Base-by-base conservation (phyloP, 2,113 vertebrate genomes). In the Myiozetetes cayanensis region DNA sequence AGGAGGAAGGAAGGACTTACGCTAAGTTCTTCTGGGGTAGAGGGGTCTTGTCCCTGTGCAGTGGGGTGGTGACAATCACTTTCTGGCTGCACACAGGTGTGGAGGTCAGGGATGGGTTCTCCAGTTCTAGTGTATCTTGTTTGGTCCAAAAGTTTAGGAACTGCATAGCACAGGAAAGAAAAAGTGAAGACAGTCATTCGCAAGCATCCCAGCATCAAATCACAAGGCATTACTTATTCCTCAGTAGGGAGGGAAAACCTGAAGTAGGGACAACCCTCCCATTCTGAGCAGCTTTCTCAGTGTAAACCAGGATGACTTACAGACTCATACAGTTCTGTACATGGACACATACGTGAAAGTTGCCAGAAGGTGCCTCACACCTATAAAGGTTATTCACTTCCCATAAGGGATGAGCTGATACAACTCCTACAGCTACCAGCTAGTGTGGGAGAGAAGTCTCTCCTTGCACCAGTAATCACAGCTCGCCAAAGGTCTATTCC, bases 141-240 rank as follows among this genome's bases (percentile, higher is more conserved):
- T 99, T 99, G 94, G 98, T 99, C 99, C 98, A 99, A 96, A 99
- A 98, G 97, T 99, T 99, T 50, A 99, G 97, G 94, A 99, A 99
- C 99, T 99, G 94, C 78, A 94, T 80, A 79, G 72, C 27, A 94
- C 41, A 84, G n/a, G 41, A 78, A 79, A 94, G 20, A 74, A 72
- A 44, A 49, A 30, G 16, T 39, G n/a, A 84, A 50, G 33, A 73
- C 5, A 25, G 17, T 90, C 22, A 80, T 61, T 49, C 63, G 68
- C 39, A 58, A 63, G 50, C n/a, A 59, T 43, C 35, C 31, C 46
- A 87, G 47, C 9, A 58, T 0, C 13, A 8, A 16, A 37, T 27
- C 25, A 23, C 25, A 62, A 81, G 22, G 37, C 24, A 55, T 39
- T 50, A 46, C 4, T 52, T 77, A 13, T 44, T 35, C 65, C 28